phyloP scores from a whole-genome alignment of 1,140 invertebrate species.

The Drosophila nikananu region DNA sequence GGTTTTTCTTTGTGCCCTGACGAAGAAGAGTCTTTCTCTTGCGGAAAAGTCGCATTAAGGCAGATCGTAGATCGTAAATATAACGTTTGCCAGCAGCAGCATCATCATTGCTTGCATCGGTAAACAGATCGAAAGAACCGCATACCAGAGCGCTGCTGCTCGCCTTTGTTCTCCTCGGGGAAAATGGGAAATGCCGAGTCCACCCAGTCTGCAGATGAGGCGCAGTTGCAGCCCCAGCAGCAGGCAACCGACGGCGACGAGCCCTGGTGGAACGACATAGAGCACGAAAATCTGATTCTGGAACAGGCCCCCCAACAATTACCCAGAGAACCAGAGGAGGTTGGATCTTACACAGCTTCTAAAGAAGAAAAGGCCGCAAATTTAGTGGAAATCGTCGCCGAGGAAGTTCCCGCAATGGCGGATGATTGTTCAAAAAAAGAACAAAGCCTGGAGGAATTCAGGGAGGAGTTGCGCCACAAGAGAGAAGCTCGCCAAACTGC shows the following conservation, averaged over 20 bases:
- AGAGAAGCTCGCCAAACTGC: conserved; percentile 87
- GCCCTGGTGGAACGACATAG: conserved; percentile 81
- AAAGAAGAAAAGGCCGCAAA: not conserved
- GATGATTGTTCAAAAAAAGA: conserved; percentile 23
- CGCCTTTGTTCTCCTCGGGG: conserved; percentile 46
- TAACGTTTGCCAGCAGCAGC: conserved; percentile 46
- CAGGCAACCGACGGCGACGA: conserved; percentile 55
- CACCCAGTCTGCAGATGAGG: conserved; percentile 50
- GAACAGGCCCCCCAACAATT: conserved; percentile 43
- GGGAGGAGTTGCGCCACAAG: conserved; percentile 87
- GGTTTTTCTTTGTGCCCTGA: conserved; percentile 29
- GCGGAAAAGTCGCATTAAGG: conserved; percentile 69
- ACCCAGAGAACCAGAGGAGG: conserved; percentile 1
- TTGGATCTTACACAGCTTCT: not conserved
- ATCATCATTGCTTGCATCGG: conserved; percentile 39
- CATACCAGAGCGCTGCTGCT: conserved; percentile 60
- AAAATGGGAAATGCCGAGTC: conserved; percentile 73
- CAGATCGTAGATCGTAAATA: conserved; percentile 60
- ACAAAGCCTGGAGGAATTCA: conserved; percentile 86
- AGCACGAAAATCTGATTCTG: conserved; percentile 77
- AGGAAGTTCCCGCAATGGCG: conserved; percentile 7
- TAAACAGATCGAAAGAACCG: conserved; percentile 56
- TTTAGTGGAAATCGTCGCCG: not conserved
- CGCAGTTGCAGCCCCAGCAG: conserved; percentile 33
- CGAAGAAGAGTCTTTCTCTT: conserved; percentile 41